Evolutionary conservation across 2,113 vertebrate species (phyloP).

Genomic region (Calidris pygmaea): DNA sequence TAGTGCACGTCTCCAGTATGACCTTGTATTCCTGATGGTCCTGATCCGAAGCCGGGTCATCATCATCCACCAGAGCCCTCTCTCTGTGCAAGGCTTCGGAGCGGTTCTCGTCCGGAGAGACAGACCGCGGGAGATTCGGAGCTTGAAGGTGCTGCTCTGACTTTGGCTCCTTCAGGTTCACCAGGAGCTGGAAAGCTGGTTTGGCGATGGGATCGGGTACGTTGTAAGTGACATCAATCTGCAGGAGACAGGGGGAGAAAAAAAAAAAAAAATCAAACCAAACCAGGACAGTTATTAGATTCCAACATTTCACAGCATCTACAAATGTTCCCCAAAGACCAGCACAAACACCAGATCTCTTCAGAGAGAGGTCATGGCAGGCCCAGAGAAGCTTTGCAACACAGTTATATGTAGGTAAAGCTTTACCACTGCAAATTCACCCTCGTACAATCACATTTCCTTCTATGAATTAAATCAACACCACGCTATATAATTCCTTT

Average conservation of each 20-base stretch:
- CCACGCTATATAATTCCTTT: accelerated
- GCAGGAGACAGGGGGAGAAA: not conserved
- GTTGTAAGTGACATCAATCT: slow-evolving; percentile 93
- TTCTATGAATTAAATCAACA: not conserved
- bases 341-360: not conserved
- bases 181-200: slow-evolving; percentile 89
- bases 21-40: slow-evolving; percentile 87
- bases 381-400: not conserved
- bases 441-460: not conserved
- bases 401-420: not conserved
- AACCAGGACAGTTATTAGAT: accelerated
- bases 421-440: not conserved
- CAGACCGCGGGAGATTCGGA: not conserved
- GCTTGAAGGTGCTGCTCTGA: slow-evolving; percentile 59
- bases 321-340: not conserved
- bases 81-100: slow-evolving; percentile 73
- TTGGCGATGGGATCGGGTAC: slow-evolving; percentile 89
- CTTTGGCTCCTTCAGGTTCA: slow-evolving; percentile 85
- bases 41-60: slow-evolving; percentile 86
- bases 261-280: accelerated
- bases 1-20: slow-evolving; percentile 86
- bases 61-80: slow-evolving; percentile 78
- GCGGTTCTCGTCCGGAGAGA: slow-evolving; percentile 68
- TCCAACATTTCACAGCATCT: accelerated
- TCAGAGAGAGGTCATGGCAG: not conserved